Base-by-base conservation (phyloP, 2,888 invertebrate species). In the Phrixothrix hirtus region DNA sequence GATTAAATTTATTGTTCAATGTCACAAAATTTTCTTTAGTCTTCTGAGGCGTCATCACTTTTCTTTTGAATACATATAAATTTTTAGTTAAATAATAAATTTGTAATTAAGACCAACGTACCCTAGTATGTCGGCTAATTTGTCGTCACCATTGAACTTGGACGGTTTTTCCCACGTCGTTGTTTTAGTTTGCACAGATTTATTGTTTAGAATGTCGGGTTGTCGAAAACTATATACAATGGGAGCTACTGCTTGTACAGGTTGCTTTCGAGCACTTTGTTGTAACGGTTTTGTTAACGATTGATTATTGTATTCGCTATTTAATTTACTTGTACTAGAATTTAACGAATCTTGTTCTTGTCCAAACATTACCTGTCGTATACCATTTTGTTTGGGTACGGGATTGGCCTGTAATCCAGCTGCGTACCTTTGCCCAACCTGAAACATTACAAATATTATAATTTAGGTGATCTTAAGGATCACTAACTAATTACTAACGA, bases 91-190 rank as follows among this genome's bases (percentile, higher is more conserved):
- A 2, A 16, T 26, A 9, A 15, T 26, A 1, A 27, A 7, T 13
- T 26, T 16, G n/a, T 15, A 9, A 26, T 26, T n/a, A n/a, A n/a
- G n/a, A n/a, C n/a, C n/a, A n/a, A 70, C 78, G 72, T 71, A 89
- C 89, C 89, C 89, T 58, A 89, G 77, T 59, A 89, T 84, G 65
- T 86, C 84, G 2, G 86, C 86, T 65, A 87, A 84, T 60, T 87
- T 83, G 64, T 87, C 86, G 29, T 63, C 59, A 44, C 82, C 82
- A 27, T 63, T 59, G 42, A 71, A 69, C 62, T 58, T 72, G 64
- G 60, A 73, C 61, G 66, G 68, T 66, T 65, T 58, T 3, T 66
- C 68, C 73, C 72, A 73, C 2, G 65, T 62, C 14, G 72, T n/a
- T 13, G 29, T 46, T 32, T 46, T 55, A 2, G 41, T 47, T 26